phyloP scores from a whole-genome alignment of 2,888 invertebrate species.

The Volucella inanis region DNA sequence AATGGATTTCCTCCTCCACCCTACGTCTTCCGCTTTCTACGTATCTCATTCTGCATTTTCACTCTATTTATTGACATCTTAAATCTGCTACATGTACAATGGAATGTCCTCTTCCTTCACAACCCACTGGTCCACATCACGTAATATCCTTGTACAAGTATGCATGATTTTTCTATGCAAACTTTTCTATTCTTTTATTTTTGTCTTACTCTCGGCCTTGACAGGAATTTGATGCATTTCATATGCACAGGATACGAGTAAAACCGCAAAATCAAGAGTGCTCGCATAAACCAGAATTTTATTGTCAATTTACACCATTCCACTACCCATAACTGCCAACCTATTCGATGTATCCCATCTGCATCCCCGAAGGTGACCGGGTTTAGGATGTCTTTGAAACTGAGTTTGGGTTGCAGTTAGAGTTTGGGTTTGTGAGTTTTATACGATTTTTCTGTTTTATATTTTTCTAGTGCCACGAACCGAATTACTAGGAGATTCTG shows the following conservation, averaged over 20 bases:
- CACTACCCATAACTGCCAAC: neutral
- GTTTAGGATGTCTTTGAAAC: too few relatives aligned
- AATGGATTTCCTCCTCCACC: conserved; percentile 58
- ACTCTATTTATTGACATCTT: neutral
- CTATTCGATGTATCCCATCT: conserved; percentile 7
- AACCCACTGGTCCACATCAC: conserved; percentile 33
- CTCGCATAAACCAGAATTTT: conserved; percentile 31
- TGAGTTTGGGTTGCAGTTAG: neutral
- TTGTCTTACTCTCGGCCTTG: neutral
- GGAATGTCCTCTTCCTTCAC: neutral
- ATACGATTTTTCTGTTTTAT: conserved; percentile 6
- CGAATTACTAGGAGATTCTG: conserved; percentile 93
- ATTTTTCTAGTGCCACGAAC: conserved; percentile 91
- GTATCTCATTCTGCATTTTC: neutral
- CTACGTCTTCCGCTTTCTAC: conserved; percentile 33
- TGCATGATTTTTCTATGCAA: conserved; percentile 45
- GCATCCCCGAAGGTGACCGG: neutral
- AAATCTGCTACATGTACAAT: neutral
- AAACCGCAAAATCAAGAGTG: conserved; percentile 45
- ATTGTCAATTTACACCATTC: conserved; percentile 39
- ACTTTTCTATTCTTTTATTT: conserved; percentile 3
- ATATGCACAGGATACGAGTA: conserved; percentile 50
- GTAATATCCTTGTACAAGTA: conserved; percentile 31
- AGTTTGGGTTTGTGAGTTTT: neutral
- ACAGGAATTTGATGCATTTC: conserved; percentile 52